These are phyloP conservation scores for Cydia amplana DNA, from an alignment of 1,140 invertebrate genomes.

Conservation along the genomic window DNA sequence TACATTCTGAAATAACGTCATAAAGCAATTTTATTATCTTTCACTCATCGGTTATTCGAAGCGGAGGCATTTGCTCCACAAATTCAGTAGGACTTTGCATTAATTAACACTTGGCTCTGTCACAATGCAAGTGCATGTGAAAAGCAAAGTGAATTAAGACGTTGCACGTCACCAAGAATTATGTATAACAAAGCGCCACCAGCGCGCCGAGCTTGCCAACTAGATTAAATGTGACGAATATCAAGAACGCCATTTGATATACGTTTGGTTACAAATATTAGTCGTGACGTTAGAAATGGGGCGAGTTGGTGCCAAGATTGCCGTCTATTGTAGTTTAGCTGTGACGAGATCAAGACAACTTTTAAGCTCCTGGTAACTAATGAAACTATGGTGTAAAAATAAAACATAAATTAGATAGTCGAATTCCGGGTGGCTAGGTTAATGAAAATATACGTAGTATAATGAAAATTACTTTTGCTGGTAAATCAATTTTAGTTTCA, in stretches of 20 bases:
- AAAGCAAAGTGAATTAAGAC: slow-evolving; percentile 11
- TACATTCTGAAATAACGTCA: no score
- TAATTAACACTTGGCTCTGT: background rate
- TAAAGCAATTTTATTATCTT: background rate
- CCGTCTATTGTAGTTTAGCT: background rate
- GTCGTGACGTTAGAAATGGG: background rate
- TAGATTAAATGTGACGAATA: slow-evolving; percentile 13
- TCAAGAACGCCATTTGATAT: slow-evolving; percentile 16
- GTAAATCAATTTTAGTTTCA: no score
- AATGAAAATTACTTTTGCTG: no score
- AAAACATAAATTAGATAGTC: background rate
- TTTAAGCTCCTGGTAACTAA: background rate
- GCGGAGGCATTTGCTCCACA: background rate
- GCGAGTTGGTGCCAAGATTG: background rate
- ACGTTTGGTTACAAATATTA: slow-evolving; percentile 9
- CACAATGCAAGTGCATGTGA: slow-evolving; percentile 3
- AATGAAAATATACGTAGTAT: no score
- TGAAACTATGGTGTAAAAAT: background rate
- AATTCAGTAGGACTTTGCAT: background rate
- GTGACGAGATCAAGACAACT: background rate
- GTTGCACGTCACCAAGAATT: background rate
- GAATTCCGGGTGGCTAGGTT: no score
- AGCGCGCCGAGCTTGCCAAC: background rate
- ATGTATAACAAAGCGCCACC: background rate
- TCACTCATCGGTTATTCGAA: background rate